Evolutionary conservation across 2,888 invertebrate species (phyloP).

Genomic region (Polietes domitor): DNA sequence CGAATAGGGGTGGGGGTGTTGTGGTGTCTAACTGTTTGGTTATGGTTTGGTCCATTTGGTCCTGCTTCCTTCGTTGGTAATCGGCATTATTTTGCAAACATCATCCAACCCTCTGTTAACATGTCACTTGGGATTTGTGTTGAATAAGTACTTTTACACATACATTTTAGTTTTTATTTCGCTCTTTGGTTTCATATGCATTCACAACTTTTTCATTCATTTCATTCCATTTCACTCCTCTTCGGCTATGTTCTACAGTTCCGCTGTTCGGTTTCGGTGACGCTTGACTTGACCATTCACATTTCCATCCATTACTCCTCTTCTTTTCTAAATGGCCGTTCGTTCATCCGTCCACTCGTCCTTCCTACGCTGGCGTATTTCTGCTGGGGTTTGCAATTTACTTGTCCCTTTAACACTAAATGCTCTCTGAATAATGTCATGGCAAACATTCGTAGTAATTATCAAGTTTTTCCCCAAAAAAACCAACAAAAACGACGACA

Average conservation of each 20-base stretch:
- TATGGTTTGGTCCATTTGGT: not conserved
- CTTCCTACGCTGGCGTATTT: slow-evolving; percentile 24
- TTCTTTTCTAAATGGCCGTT: not conserved
- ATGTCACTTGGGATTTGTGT: slow-evolving; percentile 63
- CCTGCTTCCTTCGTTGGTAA: slow-evolving; percentile 30
- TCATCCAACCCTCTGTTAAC: slow-evolving; percentile 57
- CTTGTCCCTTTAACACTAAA: slow-evolving; percentile 31
- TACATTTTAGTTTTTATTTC: slow-evolving; percentile 53
- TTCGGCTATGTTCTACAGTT: slow-evolving; percentile 2
- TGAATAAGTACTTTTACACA: slow-evolving; percentile 59
- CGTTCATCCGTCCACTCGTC: slow-evolving; percentile 13
- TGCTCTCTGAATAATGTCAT: slow-evolving; percentile 24
- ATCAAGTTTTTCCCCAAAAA: slow-evolving; percentile 37
- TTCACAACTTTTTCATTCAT: slow-evolving; percentile 45
- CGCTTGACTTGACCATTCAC: slow-evolving; percentile 32
- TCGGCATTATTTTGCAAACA: slow-evolving; percentile 43
- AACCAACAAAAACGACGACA: slow-evolving; percentile 17
- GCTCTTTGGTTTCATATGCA: slow-evolving; percentile 38
- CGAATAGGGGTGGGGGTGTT: not conserved
- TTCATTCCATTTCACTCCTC: slow-evolving; percentile 37
- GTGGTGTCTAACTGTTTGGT: slow-evolving; percentile 9
- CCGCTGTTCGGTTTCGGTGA: slow-evolving; percentile 29
- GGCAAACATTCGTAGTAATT: slow-evolving; percentile 46
- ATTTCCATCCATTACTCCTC: not conserved
- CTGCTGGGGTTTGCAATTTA: slow-evolving; percentile 50